Evolutionary conservation across 2,888 invertebrate species (phyloP).

Genomic region (Oxystoma pomonae): DNA sequence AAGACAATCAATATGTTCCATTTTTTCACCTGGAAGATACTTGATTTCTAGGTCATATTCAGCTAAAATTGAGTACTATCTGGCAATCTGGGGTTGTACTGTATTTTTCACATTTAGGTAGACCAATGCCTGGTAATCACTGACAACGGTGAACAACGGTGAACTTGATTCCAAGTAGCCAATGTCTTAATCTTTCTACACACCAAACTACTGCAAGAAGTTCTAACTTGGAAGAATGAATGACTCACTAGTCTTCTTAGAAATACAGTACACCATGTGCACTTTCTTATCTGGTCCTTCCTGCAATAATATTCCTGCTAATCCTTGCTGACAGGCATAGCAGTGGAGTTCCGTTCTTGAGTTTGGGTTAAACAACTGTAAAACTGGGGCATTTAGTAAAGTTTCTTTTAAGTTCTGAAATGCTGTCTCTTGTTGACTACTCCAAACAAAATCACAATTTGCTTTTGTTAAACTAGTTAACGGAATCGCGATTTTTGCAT

Average conservation of each 20-base stretch:
- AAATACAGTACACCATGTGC: no score
- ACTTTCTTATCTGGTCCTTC: not conserved
- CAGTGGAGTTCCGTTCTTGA: constrained; percentile 25
- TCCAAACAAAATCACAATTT: no score
- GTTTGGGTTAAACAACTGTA: constrained; percentile 20
- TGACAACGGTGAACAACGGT: constrained; percentile 31
- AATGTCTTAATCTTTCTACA: no score
- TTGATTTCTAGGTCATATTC: constrained; percentile 31
- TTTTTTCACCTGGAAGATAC: constrained; percentile 26
- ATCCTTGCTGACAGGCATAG: constrained; percentile 22
- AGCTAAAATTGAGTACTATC: constrained; percentile 25
- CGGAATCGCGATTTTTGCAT: no score
- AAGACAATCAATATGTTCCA: constrained; percentile 29
- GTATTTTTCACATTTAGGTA: constrained; percentile 28
- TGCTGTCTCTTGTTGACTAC: no score
- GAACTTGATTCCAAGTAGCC: constrained; percentile 30
- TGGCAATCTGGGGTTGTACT: constrained; percentile 30
- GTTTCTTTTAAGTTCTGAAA: no score
- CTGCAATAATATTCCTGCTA: constrained; percentile 27
- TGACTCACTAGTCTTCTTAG: constrained; percentile 26
- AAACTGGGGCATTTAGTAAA: no score
- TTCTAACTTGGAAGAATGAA: constrained; percentile 30
- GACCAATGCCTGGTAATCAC: constrained; percentile 33
- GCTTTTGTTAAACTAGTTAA: no score
- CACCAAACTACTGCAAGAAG: constrained; percentile 33